These are phyloP conservation scores for Stenichneumon culpator DNA, from an alignment of 2,888 invertebrate species.

Conservation along the genomic window DNA sequence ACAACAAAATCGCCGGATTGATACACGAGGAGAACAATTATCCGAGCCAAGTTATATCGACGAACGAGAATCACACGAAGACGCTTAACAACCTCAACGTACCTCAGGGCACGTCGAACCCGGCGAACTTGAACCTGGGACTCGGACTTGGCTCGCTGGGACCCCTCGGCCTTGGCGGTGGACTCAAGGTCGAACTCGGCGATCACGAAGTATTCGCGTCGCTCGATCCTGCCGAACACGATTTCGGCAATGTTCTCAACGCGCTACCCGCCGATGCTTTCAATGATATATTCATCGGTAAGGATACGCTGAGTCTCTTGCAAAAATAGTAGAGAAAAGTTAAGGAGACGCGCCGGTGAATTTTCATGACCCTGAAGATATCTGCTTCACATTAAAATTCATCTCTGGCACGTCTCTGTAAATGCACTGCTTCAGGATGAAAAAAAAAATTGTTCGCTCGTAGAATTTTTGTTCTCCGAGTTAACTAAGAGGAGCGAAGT, in stretches of 20 bases:
- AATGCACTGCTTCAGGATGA: no score
- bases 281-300: constrained; percentile 92
- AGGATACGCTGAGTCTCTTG: constrained; percentile 62
- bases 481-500: no score
- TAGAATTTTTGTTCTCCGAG: no score
- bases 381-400: no score
- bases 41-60: constrained; percentile 63
- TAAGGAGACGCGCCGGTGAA: no score
- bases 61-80: constrained; percentile 74
- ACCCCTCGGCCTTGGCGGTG: constrained; percentile 72
- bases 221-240: constrained; percentile 88
- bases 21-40: constrained; percentile 74
- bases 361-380: no score
- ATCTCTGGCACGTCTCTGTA: no score
- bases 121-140: constrained; percentile 79
- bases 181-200: constrained; percentile 82
- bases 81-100: constrained; percentile 82
- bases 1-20: constrained; percentile 73
- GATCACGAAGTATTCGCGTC: constrained; percentile 84
- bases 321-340: no score
- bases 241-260: constrained; percentile 92
- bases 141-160: constrained; percentile 81
- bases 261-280: constrained; percentile 93
- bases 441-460: no score
- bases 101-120: constrained; percentile 77